Evolutionary conservation across 1,140 invertebrate genomes (phyloP), one percentile per base, ranked within the genome.

Genomic region (Scaptodrosophila lebanonensis): DNA sequence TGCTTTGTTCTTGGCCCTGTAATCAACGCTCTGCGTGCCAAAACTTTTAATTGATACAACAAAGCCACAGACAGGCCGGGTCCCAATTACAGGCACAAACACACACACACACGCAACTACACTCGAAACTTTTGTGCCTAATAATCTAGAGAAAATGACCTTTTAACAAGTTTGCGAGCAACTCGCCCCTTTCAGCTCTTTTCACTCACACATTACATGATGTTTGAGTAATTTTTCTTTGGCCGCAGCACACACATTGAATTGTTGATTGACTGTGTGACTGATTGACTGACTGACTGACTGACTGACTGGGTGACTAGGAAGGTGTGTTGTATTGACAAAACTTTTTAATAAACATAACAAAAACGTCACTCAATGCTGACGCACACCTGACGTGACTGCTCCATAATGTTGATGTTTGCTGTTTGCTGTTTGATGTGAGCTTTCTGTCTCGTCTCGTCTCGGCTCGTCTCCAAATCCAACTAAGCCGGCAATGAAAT

Each of bases 21-120:
- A 4, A 8, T 8, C 4, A 15, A 27, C 9, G 11, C 25, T 16
- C 15, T 22, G 47, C 18, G 47, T n/a, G n/a, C n/a, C n/a, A n/a
- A 54, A 68, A 73, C 59, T 73, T 73, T 68, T 73, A 73, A 73
- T 73, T 73, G 70, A 68, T 69, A 68, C 50, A 56, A 22, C 30
- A 27, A 32, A 47, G 42, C 42, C 38, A 43, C 25, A 20, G 11
- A 39, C n/a, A n/a, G n/a, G n/a, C n/a, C n/a, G n/a, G n/a, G n/a
- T n/a, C n/a, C n/a, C n/a, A n/a, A n/a, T n/a, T n/a, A 66, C 48
- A 58, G 29, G 39, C 12, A 25, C 56, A 44, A 39, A 16, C 9
- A 11, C 9, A 35, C 25, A 33, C 2, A 42, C 20, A 50, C 38
- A 43, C 18, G 8, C 20, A 43, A 8, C 1, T 25, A 44, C 39